Base-by-base conservation (phyloP, 2,888 invertebrate genomes). In the Vanessa cardui region DNA sequence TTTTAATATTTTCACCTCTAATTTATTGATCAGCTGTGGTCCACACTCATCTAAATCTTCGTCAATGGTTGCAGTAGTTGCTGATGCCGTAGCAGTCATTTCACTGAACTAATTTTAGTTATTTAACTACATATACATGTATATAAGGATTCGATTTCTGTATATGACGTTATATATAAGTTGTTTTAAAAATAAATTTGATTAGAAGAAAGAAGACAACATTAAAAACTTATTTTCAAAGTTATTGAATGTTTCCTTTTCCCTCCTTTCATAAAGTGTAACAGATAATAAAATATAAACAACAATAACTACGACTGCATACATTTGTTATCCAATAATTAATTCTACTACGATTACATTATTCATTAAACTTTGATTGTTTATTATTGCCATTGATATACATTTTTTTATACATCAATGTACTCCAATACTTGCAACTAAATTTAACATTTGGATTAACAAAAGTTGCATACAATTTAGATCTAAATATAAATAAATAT, bases 41-140 rank as follows among this genome's bases (percentile, higher is more conserved):
- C 97, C 97, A 83, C 93, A 94, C 73, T 95, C 95, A 62, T 96
- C 96, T 15, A 93, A 91, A 58, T 94, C 94, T 76, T 95, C 95
- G 45, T 89, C 93, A 52, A 83, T 79, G 47, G 93, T 82, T 58
- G 88, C 90, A 52, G 94, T 94, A 15, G 89, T 85, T 31, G 94
- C 93, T 45, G 93, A 90, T 56, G 90, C 93, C 52, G 93, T 93
- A 49, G 93, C 90, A 68, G 85, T 84, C 84, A 88, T 90, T 63
- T 74, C 69, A 66, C 16, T 6, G 8, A n/a, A 39, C 4, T n/a
- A 18, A 47, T n/a, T n/a, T 39, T 21, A 52, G 26, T 20, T 21
- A 21, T 54, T 54, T 54, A 5, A 56, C 39, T 56, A 56, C 18
- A 33, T 39, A 56, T 18, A 33, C 56, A 56, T 56, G 18, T 31